Evolutionary conservation across 35 echinoderm and acorn worm genomes (phyloP).

Genomic region (Ophioderma brevispina): DNA sequence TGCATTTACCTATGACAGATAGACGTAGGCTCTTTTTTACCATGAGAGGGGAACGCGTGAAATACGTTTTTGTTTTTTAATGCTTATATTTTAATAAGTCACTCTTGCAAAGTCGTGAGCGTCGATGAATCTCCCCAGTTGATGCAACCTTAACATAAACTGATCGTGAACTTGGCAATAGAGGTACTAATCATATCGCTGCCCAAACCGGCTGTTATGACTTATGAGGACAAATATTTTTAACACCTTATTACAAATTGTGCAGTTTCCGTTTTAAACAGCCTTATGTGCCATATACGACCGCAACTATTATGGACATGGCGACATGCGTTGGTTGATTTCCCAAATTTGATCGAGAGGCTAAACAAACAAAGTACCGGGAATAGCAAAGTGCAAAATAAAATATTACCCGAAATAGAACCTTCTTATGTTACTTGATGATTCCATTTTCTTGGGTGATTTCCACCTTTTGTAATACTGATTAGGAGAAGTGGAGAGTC

Average conservation of each 20-base stretch:
- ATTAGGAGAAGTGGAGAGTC: not conserved
- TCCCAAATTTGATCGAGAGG: not conserved
- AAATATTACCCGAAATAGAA: not conserved
- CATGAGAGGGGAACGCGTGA: no score
- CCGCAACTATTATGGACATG: not conserved
- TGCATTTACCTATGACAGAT: no score
- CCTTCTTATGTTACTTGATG: not conserved
- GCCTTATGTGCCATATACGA: not conserved
- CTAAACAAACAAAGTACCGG: not conserved
- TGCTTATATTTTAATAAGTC: no score
- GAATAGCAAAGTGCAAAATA: slow-evolving; percentile 8
- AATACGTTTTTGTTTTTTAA: no score
- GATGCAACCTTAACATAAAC: no score
- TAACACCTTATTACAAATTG: slow-evolving; percentile 3
- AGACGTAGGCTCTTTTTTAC: no score
- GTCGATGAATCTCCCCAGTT: no score
- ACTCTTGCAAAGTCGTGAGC: no score
- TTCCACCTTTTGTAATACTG: not conserved
- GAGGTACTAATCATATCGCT: no score
- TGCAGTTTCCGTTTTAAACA: not conserved
- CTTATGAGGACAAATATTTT: slow-evolving; percentile 11
- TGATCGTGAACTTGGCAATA: no score
- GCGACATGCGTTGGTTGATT: not conserved
- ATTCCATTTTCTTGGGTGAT: not conserved
- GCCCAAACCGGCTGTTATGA: not conserved